Evolutionary conservation across 2,888 invertebrate genomes (phyloP).

Genomic region (Pimpla rufipes): DNA sequence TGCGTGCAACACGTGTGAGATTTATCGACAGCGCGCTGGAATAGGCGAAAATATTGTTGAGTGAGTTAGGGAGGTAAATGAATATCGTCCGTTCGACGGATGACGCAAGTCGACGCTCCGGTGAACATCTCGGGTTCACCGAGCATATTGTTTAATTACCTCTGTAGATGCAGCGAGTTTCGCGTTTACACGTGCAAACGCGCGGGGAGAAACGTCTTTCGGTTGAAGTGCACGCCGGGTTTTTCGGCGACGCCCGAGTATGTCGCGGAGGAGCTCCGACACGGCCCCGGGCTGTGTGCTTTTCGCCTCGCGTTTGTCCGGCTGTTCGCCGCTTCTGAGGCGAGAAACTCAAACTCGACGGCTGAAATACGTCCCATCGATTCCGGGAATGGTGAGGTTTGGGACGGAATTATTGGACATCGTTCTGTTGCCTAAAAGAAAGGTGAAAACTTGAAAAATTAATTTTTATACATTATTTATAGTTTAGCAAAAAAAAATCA

Average conservation of each 20-base stretch:
- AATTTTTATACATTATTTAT: too few species aligned
- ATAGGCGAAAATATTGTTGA: background rate
- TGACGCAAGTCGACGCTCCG: slow-evolving; percentile 46
- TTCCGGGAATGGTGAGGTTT: too few species aligned
- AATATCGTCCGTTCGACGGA: slow-evolving; percentile 44
- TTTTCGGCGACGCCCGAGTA: slow-evolving; percentile 4
- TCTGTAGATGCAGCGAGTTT: background rate
- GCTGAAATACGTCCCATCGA: too few species aligned
- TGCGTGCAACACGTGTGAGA: background rate
- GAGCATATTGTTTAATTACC: slow-evolving; percentile 49
- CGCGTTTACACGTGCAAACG: background rate
- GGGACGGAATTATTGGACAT: too few species aligned
- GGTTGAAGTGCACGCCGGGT: background rate
- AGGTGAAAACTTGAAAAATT: too few species aligned
- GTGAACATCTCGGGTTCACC: slow-evolving; percentile 1
- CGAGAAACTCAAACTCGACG: background rate
- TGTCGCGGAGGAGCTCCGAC: background rate
- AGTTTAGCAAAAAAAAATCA: too few species aligned
- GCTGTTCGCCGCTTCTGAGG: background rate
- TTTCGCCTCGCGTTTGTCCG: background rate
- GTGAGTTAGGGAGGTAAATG: background rate
- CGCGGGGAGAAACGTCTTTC: background rate
- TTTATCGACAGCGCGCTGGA: background rate
- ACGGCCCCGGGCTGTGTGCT: slow-evolving; percentile 1
- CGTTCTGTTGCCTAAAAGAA: too few species aligned